phyloP scores from a whole-genome alignment of 2,797 vertebrate genomes.

The Sparus aurata region DNA sequence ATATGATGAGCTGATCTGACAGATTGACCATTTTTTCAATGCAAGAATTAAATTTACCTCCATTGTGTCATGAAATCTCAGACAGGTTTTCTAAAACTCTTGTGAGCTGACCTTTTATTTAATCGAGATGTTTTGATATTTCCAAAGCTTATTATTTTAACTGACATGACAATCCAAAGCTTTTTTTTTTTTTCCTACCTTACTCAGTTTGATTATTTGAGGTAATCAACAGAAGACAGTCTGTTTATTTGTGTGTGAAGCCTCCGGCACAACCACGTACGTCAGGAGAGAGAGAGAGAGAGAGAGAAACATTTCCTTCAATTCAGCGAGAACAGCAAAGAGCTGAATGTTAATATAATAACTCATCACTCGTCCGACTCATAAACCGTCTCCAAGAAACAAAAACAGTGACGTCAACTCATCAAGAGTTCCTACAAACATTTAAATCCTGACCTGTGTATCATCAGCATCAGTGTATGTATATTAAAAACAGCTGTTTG shows the following conservation, averaged over 20 bases:
- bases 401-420: constrained; percentile 38
- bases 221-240: background rate
- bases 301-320: constrained; percentile 63
- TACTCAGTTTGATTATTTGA: constrained; percentile 12
- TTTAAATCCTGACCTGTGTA: background rate
- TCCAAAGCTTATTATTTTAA: background rate
- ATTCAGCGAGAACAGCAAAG: constrained; percentile 49
- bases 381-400: constrained; percentile 26
- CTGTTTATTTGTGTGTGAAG: constrained; percentile 12
- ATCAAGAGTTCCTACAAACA: constrained; percentile 15
- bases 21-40: background rate
- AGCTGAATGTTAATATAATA: constrained; percentile 19
- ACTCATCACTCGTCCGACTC: constrained; percentile 21
- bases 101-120: background rate
- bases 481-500: background rate
- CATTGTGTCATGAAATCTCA: background rate
- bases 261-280: constrained; percentile 28
- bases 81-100: background rate
- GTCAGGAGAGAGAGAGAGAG: constrained; percentile 35
- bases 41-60: background rate
- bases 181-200: background rate
- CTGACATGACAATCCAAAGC: background rate
- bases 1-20: background rate
- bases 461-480: background rate
- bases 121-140: background rate